phyloP scores from a whole-genome alignment of 1,140 invertebrate species.

The Heliothis subflexa region DNA sequence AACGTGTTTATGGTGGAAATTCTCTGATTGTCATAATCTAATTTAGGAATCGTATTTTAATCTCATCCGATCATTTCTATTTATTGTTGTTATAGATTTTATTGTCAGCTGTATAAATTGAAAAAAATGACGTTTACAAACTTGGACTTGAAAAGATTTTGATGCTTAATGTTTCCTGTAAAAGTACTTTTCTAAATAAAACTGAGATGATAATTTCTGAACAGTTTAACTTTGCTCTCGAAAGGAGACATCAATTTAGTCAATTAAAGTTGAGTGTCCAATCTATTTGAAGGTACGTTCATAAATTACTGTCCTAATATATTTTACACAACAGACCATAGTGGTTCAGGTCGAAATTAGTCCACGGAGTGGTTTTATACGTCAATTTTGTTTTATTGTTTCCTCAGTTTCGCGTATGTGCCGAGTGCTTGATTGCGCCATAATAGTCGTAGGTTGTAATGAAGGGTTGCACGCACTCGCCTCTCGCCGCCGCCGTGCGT shows the following conservation, averaged over 20 bases:
- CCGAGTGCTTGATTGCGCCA: slow-evolving; percentile 79
- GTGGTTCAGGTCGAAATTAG: slow-evolving; percentile 64
- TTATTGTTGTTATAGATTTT: slow-evolving; percentile 35
- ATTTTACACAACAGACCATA: slow-evolving; percentile 65
- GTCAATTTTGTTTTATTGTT: slow-evolving; percentile 80
- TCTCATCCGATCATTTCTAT: slow-evolving; percentile 5
- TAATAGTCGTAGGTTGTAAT: slow-evolving; percentile 78
- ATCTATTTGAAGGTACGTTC: slow-evolving; percentile 51
- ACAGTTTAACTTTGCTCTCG: background rate
- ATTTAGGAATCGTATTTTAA: slow-evolving; percentile 42
- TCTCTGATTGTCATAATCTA: slow-evolving; percentile 61
- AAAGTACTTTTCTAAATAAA: background rate
- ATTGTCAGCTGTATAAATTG: slow-evolving; percentile 6
- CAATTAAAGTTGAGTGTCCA: slow-evolving; percentile 42
- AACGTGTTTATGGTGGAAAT: slow-evolving; percentile 69
- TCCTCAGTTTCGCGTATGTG: slow-evolving; percentile 80
- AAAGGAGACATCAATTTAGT: slow-evolving; percentile 31
- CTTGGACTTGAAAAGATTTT: background rate
- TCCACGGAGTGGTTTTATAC: slow-evolving; percentile 75
- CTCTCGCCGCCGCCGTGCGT: slow-evolving; percentile 65
- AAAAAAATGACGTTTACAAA: background rate
- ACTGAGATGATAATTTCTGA: background rate
- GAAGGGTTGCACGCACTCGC: slow-evolving; percentile 79
- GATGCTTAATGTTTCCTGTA: background rate
- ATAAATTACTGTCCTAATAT: slow-evolving; percentile 62